Evolutionary conservation across 2,888 invertebrate species (phyloP).

Genomic region (Steinernema carpocapsae): DNA sequence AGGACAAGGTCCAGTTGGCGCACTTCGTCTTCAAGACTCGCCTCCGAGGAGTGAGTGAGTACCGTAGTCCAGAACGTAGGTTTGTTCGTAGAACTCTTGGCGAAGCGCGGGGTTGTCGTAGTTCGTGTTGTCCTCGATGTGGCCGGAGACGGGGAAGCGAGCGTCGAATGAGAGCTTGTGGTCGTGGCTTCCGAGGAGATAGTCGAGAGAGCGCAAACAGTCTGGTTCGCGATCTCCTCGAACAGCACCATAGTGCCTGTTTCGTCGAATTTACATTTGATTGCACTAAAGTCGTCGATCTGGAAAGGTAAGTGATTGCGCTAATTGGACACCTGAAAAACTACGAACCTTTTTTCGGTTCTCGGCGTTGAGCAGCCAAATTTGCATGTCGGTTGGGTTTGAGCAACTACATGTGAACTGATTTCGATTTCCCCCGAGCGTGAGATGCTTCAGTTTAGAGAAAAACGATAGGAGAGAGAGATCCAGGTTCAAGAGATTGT

Average conservation of each 20-base stretch:
- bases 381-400: constrained; percentile 17
- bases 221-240: not conserved
- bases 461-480: not conserved
- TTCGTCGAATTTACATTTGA: constrained; percentile 19
- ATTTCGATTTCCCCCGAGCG: not conserved
- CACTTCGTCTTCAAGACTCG: not conserved
- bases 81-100: not conserved
- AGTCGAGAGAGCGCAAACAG: not conserved
- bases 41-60: constrained; percentile 21
- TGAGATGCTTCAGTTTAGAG: not conserved
- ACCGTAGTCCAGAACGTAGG: not conserved
- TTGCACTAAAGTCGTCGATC: not conserved
- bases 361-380: not conserved
- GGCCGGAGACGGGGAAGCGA: too few relatives aligned
- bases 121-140: too few relatives aligned
- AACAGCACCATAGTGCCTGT: not conserved
- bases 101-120: not conserved
- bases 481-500: constrained; percentile 9
- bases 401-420: constrained; percentile 26
- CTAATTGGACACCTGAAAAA: not conserved
- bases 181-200: not conserved
- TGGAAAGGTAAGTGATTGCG: constrained; percentile 2
- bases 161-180: too few relatives aligned
- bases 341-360: constrained; percentile 1
- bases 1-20: not conserved